Evolutionary conservation across 2,888 invertebrate species (phyloP).

Genomic region (Caenorhabditis drosophilae): DNA sequence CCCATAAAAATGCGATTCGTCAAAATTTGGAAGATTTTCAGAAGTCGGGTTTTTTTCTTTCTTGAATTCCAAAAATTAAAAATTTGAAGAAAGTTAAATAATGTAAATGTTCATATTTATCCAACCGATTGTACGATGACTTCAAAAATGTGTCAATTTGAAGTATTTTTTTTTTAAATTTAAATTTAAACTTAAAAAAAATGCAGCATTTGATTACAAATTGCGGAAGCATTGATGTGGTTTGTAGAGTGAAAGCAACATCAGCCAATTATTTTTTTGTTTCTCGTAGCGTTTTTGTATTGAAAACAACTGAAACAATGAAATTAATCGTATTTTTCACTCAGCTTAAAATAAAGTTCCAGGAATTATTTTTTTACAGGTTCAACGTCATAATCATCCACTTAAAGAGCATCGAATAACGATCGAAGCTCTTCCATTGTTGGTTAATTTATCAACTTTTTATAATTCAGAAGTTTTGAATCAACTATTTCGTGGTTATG

Average conservation of each 20-base stretch:
- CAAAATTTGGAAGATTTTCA: no score
- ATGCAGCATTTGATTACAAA: neutral
- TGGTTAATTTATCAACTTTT: neutral
- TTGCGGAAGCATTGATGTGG: neutral
- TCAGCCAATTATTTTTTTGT: neutral
- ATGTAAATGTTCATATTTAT: neutral
- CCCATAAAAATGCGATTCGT: no score
- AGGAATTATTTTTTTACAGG: no score
- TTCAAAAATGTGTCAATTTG: no score
- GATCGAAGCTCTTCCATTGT: neutral
- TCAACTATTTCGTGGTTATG: neutral
- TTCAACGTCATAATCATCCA: neutral
- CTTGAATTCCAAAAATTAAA: neutral
- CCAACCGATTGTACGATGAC: neutral
- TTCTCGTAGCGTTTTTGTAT: no score
- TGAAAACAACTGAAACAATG: no score
- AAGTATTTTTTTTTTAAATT: no score
- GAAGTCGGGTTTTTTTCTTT: neutral
- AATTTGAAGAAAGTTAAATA: neutral
- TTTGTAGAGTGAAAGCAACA: neutral
- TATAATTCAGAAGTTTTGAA: neutral
- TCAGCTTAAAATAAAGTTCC: no score
- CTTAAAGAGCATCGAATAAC: neutral
- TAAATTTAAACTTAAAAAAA: no score
- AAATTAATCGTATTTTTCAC: no score